Percentiles rank a stretch among this genome's conserved stretches.
phyloP scores from a whole-genome alignment of 2,797 vertebrate genomes.

The Erethizon dorsatum region DNA sequence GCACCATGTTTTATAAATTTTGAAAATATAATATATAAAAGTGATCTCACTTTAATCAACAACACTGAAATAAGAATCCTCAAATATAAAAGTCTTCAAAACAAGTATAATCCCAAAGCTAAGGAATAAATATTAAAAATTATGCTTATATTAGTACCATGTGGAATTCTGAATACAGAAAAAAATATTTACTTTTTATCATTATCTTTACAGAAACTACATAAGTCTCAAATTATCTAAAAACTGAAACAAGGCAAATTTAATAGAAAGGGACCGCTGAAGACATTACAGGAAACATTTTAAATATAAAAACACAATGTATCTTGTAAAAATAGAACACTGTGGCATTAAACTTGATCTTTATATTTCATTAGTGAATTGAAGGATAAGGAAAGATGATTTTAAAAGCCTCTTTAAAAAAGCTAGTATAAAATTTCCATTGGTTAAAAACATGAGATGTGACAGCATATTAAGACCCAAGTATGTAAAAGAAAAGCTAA shows the following conservation, averaged over 20 bases:
- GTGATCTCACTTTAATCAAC: neutral
- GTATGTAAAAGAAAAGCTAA: neutral
- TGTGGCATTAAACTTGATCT: neutral
- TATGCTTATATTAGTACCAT: neutral
- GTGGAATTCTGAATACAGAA: neutral
- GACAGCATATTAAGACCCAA: neutral
- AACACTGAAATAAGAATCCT: neutral
- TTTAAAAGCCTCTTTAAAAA: neutral
- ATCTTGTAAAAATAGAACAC: neutral
- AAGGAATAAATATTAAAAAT: neutral
- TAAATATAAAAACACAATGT: neutral
- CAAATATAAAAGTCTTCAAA: neutral
- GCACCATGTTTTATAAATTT: neutral
- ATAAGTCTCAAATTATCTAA: neutral
- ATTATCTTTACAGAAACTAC: neutral
- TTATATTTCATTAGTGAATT: neutral
- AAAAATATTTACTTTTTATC: neutral
- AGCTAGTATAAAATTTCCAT: neutral
- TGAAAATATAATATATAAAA: constrained; percentile 8
- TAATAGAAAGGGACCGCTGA: neutral
- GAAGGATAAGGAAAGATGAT: neutral
- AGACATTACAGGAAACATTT: neutral
- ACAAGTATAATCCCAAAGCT: neutral
- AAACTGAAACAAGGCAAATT: neutral
- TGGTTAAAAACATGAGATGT: neutral